phyloP scores from a whole-genome alignment of 2,797 vertebrate species.

The Clarias fuscus region DNA sequence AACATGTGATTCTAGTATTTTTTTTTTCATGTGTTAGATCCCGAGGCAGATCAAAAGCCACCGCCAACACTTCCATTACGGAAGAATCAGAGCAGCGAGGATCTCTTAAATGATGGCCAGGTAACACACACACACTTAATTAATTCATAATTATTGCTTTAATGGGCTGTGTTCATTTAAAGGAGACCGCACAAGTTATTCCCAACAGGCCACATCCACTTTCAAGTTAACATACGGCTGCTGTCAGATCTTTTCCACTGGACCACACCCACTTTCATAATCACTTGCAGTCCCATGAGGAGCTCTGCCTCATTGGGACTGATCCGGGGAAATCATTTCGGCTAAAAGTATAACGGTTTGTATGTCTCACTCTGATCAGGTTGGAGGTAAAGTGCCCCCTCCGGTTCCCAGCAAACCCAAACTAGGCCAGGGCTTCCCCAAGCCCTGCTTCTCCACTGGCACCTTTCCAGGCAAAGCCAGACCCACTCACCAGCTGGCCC shows the following conservation, averaged over 20 bases:
- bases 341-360: neutral
- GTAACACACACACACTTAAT: constrained; percentile 63
- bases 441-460: constrained; percentile 66
- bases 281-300: neutral
- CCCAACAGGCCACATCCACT: neutral
- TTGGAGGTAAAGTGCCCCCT: constrained; percentile 78
- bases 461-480: constrained; percentile 80
- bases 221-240: neutral
- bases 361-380: constrained; percentile 64
- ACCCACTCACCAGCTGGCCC: constrained; percentile 60
- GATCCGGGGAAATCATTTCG: neutral
- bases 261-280: neutral
- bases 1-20: neutral
- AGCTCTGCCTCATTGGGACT: neutral
- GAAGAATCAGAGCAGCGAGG: constrained; percentile 85
- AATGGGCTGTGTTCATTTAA: neutral
- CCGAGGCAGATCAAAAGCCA: constrained; percentile 62
- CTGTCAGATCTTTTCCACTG: neutral
- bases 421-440: constrained; percentile 72
- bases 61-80: constrained; percentile 76
- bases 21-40: constrained; percentile 26
- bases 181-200: neutral
- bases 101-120: constrained; percentile 82
- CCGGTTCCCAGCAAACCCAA: constrained; percentile 90
- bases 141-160: neutral